Percentiles rank a stretch among this genome's conserved stretches.
phyloP scores from a whole-genome alignment of 2,113 vertebrate species.

The Sapajus apella region DNA sequence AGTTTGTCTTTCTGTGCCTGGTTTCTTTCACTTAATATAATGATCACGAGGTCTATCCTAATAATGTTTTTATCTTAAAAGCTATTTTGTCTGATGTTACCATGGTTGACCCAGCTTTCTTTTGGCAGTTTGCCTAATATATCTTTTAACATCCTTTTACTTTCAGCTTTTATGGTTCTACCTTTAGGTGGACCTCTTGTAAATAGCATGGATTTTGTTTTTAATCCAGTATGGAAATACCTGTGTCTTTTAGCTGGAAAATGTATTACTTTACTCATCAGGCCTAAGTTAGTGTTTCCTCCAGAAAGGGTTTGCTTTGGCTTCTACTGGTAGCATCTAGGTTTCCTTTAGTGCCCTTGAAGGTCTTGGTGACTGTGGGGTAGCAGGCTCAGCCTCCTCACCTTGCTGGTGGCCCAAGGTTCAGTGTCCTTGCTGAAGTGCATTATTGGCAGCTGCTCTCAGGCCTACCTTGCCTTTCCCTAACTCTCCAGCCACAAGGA shows the following conservation, averaged over 20 bases:
- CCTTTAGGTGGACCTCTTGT: background rate
- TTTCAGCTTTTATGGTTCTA: slow-evolving; percentile 1
- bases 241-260: background rate
- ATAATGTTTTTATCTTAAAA: too few relatives aligned
- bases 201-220: background rate
- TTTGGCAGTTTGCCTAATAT: background rate
- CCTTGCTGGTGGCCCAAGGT: background rate
- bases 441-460: background rate
- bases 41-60: too few relatives aligned
- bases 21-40: too few relatives aligned
- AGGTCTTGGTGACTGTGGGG: background rate
- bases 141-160: background rate
- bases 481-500: background rate
- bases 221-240: background rate
- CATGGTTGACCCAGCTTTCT: background rate
- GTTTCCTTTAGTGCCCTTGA: background rate
- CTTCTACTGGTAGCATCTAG: background rate
- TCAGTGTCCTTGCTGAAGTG: background rate
- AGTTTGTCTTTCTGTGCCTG: too few relatives aligned
- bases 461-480: background rate
- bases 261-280: background rate
- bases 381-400: background rate
- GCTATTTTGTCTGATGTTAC: too few relatives aligned
- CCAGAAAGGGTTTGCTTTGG: background rate
- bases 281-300: background rate